Percentiles rank a stretch among this genome's conserved stretches.
These are phyloP conservation scores for Vombatus ursinus DNA, from an alignment of 2,113 vertebrate species.

Conservation along the genomic window DNA sequence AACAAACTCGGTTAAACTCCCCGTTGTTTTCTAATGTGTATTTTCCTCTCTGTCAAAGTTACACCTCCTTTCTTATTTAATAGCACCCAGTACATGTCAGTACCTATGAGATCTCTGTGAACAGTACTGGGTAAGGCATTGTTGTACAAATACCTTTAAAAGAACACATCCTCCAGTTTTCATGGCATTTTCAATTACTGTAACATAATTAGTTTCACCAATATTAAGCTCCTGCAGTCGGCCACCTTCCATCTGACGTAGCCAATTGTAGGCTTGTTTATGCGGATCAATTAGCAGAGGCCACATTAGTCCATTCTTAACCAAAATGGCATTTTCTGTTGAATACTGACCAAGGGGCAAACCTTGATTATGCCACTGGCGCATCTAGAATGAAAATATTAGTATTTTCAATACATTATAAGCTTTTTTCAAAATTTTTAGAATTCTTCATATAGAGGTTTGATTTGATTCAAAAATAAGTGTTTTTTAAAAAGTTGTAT, in stretches of 20 bases:
- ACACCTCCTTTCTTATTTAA: neutral
- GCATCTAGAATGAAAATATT: slow-evolving; percentile 67
- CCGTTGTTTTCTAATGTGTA: neutral
- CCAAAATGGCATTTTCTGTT: slow-evolving; percentile 81
- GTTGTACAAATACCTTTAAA: slow-evolving; percentile 72
- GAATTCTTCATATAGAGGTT: neutral
- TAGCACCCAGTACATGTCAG: no score
- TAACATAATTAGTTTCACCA: slow-evolving; percentile 67
- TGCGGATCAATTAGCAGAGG: slow-evolving; percentile 82
- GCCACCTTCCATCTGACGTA: slow-evolving; percentile 76
- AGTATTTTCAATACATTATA: neutral
- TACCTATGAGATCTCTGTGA: neutral
- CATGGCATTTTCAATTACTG: slow-evolving; percentile 72
- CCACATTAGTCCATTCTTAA: slow-evolving; percentile 76
- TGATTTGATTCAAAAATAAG: neutral
- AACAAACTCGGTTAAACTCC: neutral
- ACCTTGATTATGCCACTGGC: slow-evolving; percentile 77
- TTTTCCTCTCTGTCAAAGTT: neutral
- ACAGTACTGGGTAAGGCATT: neutral
- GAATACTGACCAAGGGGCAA: slow-evolving; percentile 78
- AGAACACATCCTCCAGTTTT: slow-evolving; percentile 75
- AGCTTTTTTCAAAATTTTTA: neutral
- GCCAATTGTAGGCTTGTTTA: slow-evolving; percentile 77
- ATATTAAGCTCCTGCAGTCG: slow-evolving; percentile 66
- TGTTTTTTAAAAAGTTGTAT: neutral